Evolutionary conservation across 2,888 invertebrate species (phyloP), one percentile per base, ranked within the genome.

Genomic region (Agriotes lineatus): DNA sequence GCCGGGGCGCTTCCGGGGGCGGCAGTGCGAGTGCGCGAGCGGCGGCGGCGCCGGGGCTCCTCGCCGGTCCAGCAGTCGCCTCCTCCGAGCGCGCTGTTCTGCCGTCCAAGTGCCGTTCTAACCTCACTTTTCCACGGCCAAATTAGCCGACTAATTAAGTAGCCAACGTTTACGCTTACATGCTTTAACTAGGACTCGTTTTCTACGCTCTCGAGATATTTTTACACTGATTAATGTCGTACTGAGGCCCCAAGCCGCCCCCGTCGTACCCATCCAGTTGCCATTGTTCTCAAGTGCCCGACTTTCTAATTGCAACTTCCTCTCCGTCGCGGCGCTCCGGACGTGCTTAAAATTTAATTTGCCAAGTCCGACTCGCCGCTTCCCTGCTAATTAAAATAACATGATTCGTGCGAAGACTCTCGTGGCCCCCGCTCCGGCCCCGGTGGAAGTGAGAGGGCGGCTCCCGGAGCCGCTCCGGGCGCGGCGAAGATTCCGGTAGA

Each of bases 11-110:
- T 59, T 66, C 50, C 35, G 60, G 18, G 62, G 63, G 42, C 54
- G 61, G 45, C 42, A 72, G 62, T 76, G 75, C 76, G 76, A 71
- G 70, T 75, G 75, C 76, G 75, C 76, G 66, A 62, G 69, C 62
- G 68, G 69, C 57, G 64, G 63, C 56, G 58, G 70, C 63, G 66
- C 69, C 70, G 71, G 75, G 75, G 66, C 68, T 75, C 69, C 73
- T 70, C 69, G 72, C 74, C 66, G 73, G 72, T 72, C 76, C 77
- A 75, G 76, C 64, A 70, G 69, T 70, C 69, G 65, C 69, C 62
- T 61, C 66, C 48, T 65, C 65, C 60, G 65, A 69, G 65, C 69
- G 65, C 69, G 69, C 60, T 69, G 64, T 65, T 69, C 65, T 69
- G 65, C 69, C 69, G 64, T 69, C 65, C 68, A 67, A 65, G 69